Evolutionary conservation across 2,797 vertebrate species (phyloP).

Genomic region (Bucorvus abyssinicus): DNA sequence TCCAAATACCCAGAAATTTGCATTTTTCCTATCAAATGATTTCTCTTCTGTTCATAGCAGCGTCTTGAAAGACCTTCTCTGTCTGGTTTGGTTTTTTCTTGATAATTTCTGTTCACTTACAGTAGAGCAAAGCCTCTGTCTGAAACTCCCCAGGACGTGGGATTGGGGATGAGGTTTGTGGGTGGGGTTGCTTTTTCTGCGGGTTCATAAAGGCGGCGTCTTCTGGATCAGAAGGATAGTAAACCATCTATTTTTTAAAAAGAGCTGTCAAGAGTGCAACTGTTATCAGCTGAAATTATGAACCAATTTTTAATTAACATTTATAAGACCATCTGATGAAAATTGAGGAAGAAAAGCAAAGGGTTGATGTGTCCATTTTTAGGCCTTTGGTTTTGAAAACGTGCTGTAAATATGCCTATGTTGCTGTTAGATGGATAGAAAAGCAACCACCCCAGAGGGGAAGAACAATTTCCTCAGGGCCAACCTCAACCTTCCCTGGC

Average conservation of each 20-base stretch:
- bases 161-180: background rate
- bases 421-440: background rate
- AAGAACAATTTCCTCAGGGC: background rate
- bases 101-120: background rate
- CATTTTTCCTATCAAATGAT: background rate
- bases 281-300: background rate
- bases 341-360: background rate
- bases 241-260: background rate
- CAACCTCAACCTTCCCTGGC: too few relatives aligned
- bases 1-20: background rate
- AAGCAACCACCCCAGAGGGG: background rate
- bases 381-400: background rate
- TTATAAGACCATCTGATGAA: background rate
- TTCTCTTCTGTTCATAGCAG: background rate
- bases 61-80: background rate
- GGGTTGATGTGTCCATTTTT: fast-evolving
- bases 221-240: background rate
- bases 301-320: background rate
- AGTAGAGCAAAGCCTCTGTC: background rate
- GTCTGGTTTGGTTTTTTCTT: background rate
- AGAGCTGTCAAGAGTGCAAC: background rate
- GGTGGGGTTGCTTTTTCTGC: background rate
- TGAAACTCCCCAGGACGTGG: background rate
- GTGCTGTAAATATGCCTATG: background rate
- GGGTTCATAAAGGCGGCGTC: background rate